Evolutionary conservation across 1,140 invertebrate genomes (phyloP).

Genomic region (Conopomorpha cramerella): DNA sequence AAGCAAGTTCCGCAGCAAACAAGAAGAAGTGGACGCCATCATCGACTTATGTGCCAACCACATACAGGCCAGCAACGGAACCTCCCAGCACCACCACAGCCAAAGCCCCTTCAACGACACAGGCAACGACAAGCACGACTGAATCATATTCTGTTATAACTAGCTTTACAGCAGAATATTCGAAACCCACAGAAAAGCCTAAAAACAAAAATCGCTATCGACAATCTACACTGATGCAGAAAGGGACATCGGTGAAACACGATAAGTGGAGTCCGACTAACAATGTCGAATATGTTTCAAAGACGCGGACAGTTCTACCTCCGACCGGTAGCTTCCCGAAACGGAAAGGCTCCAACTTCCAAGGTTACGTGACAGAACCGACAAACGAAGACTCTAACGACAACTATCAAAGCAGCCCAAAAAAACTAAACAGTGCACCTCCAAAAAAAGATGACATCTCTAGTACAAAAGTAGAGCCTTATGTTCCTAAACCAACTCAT

Average conservation of each 20-base stretch:
- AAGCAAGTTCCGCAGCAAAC: constrained; percentile 24
- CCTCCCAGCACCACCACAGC: constrained; percentile 10
- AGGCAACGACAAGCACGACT: constrained; percentile 2
- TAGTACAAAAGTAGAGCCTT: no score
- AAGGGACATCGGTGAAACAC: constrained; percentile 45
- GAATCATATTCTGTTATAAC: no score
- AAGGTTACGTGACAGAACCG: constrained; percentile 21
- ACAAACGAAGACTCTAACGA: constrained; percentile 7
- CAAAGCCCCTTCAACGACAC: constrained; percentile 13
- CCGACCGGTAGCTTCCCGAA: constrained; percentile 13
- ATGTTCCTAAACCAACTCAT: no score
- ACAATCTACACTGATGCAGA: constrained; percentile 38
- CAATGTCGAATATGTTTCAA: constrained; percentile 5
- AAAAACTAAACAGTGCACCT: no score
- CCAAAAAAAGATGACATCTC: no score
- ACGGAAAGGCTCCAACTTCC: constrained; percentile 45
- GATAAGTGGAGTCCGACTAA: constrained; percentile 28
- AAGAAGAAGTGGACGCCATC: constrained; percentile 5
- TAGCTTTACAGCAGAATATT: neutral
- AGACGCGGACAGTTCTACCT: constrained; percentile 8
- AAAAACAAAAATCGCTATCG: constrained; percentile 38
- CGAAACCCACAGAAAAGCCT: constrained; percentile 5
- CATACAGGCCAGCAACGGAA: constrained; percentile 5
- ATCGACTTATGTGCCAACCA: constrained; percentile 7
- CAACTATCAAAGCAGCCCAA: constrained; percentile 5